These are phyloP conservation scores for Tenebrio molitor DNA, from an alignment of 1,140 invertebrate species.

Conservation along the genomic window DNA sequence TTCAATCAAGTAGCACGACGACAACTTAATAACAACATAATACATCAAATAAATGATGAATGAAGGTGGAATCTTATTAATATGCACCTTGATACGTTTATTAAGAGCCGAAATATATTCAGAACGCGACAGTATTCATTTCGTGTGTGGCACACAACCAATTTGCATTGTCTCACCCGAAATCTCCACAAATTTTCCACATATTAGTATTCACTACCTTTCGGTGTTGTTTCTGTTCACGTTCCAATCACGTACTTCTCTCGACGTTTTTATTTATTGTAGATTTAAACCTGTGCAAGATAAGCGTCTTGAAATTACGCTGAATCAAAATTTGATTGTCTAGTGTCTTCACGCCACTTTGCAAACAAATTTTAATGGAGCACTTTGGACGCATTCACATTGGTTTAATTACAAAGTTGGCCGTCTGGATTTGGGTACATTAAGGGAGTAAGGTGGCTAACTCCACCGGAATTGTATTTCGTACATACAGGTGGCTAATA, in stretches of 20 bases:
- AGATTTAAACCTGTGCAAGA: too few species aligned
- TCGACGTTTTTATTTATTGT: too few species aligned
- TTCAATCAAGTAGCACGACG: too few species aligned
- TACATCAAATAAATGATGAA: conserved; percentile 30
- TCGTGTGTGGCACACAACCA: conserved; percentile 8
- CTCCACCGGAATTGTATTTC: not conserved
- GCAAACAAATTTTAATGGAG: not conserved
- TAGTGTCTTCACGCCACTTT: too few species aligned
- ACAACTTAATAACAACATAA: too few species aligned
- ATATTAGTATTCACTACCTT: too few species aligned
- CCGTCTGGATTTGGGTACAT: conserved; percentile 1
- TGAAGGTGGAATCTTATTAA: conserved; percentile 8
- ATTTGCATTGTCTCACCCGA: conserved; percentile 14
- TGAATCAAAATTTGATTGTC: too few species aligned
- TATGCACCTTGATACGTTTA: not conserved
- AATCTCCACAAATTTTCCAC: not conserved
- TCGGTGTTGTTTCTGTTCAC: too few species aligned
- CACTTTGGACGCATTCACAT: not conserved
- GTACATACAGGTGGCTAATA: conserved; percentile 24
- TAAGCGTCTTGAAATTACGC: too few species aligned
- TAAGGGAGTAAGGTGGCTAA: not conserved
- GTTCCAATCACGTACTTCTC: too few species aligned
- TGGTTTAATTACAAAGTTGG: conserved; percentile 12
- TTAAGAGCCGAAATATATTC: conserved; percentile 20
- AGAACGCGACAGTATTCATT: not conserved